Conservation (phyloP, 2,888 invertebrate species). For the Hecatera dysodea region DNA sequence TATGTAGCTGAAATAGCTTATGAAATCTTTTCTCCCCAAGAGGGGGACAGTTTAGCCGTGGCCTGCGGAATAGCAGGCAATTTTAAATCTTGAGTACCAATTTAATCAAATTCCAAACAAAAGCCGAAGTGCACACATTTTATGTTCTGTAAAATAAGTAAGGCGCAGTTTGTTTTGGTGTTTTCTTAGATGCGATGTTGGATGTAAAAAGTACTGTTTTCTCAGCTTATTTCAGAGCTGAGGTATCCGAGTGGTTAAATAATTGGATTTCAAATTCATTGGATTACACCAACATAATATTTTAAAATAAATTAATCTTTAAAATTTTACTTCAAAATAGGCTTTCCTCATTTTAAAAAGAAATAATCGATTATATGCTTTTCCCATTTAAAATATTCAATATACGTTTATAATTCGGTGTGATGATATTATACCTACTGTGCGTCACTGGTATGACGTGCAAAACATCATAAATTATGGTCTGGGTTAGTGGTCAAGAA, state of each 20-base stretch:
- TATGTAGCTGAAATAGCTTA: too few relatives aligned
- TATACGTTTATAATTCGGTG: background rate
- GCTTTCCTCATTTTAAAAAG: background rate
- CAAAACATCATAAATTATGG: background rate
- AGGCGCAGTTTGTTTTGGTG: too few relatives aligned
- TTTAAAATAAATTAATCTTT: too few relatives aligned
- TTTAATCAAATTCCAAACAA: too few relatives aligned
- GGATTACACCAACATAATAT: constrained; percentile 87
- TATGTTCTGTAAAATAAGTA: too few relatives aligned
- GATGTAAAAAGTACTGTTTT: too few relatives aligned
- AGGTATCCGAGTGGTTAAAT: constrained; percentile 91
- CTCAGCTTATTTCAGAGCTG: constrained; percentile 72
- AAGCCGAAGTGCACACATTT: too few relatives aligned
- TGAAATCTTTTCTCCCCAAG: too few relatives aligned
- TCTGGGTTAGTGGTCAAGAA: background rate
- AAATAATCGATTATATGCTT: background rate
- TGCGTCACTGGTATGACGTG: background rate
- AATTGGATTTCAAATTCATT: constrained; percentile 91
- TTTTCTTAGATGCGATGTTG: too few relatives aligned
- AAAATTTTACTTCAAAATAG: background rate
- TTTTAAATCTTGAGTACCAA: too few relatives aligned
- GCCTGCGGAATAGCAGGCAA: too few relatives aligned
- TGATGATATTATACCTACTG: background rate
- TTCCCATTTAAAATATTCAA: background rate
- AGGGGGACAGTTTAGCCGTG: too few relatives aligned